A percentile compares a stretch with the other conserved stretches of the same genome.
Conservation (phyloP, 2,113 vertebrate species). For the Leptobrachium ailaonicum region DNA sequence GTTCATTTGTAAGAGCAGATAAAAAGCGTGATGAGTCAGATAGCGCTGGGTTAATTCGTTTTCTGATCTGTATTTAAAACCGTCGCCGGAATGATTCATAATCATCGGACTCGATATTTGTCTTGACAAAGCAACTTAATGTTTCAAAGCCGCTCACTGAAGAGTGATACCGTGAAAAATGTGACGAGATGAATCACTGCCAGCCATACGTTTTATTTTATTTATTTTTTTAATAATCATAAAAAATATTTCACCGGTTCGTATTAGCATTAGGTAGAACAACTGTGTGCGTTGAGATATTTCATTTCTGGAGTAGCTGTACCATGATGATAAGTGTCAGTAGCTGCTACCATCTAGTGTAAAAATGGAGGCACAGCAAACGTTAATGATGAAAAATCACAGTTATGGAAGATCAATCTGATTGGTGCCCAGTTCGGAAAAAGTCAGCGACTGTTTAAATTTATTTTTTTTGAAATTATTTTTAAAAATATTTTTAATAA, state of each 20-base stretch:
- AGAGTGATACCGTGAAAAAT: conserved; percentile 47
- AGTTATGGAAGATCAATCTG: no score
- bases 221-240: conserved; percentile 8
- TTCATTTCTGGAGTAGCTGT: neutral
- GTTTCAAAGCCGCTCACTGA: conserved; percentile 51
- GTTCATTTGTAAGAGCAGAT: conserved; percentile 71
- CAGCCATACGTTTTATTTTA: neutral
- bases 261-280: conserved; percentile 22
- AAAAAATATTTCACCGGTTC: conserved; percentile 46
- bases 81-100: conserved; percentile 71
- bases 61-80: conserved; percentile 72
- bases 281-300: neutral
- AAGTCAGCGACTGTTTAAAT: no score
- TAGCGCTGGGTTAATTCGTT: conserved; percentile 70
- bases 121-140: conserved; percentile 65
- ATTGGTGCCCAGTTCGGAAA: no score
- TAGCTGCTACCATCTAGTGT: conserved; percentile 43
- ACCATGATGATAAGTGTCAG: neutral
- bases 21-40: conserved; percentile 60
- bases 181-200: conserved; percentile 32
- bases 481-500: no score
- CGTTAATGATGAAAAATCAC: no score
- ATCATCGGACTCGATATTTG: conserved; percentile 66
- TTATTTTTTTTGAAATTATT: no score
- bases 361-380: neutral